These are phyloP conservation scores for Tiaroga cobitis DNA, from an alignment of 2,797 vertebrate species.

Conservation along the genomic window DNA sequence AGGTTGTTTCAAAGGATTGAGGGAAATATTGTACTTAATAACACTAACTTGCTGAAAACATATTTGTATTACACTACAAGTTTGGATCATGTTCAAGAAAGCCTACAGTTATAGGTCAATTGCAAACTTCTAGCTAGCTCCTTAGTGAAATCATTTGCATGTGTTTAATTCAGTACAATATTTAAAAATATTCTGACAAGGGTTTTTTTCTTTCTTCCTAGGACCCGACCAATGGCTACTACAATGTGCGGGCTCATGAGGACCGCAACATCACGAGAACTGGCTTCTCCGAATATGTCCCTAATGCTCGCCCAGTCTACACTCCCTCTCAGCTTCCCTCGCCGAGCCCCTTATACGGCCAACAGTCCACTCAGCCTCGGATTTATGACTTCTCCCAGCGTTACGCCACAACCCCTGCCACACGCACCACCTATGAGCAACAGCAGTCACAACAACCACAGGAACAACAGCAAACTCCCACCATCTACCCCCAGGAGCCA, in stretches of 20 bases:
- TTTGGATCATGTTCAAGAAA: conserved; percentile 22
- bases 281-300: conserved; percentile 84
- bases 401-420: conserved; percentile 81
- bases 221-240: conserved; percentile 94
- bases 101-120: neutral
- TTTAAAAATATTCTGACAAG: neutral
- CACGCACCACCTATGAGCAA: conserved; percentile 78
- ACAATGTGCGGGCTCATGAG: conserved; percentile 89
- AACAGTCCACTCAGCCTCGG: conserved; percentile 78
- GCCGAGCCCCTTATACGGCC: conserved; percentile 82
- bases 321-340: conserved; percentile 81
- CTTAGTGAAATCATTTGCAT: neutral
- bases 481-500: conserved; percentile 77
- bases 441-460: conserved; percentile 70
- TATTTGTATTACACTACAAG: conserved; percentile 24
- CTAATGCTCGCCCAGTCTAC: conserved; percentile 81
- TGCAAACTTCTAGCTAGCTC: neutral
- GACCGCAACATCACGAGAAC: conserved; percentile 78
- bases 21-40: conserved; percentile 33
- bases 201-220: conserved; percentile 56
- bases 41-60: conserved; percentile 14
- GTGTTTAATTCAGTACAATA: neutral
- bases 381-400: conserved; percentile 83
- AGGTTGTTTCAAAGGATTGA: conserved; percentile 35
- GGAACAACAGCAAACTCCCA: conserved; percentile 64